These are phyloP conservation scores for Phocoena sinus DNA, from an alignment of 2,113 vertebrate species.

Conservation along the genomic window DNA sequence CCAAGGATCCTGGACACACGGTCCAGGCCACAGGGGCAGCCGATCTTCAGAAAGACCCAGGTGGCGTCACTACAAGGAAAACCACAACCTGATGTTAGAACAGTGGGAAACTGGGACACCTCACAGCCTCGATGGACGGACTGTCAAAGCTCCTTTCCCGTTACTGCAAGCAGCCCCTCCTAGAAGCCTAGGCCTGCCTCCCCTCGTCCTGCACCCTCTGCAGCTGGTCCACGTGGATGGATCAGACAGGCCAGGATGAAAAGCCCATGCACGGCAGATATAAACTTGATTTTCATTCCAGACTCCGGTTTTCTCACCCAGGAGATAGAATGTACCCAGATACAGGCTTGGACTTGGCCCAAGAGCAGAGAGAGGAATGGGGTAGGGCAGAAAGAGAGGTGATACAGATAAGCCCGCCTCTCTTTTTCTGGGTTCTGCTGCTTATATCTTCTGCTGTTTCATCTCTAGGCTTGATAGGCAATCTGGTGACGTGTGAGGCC, in stretches of 20 bases:
- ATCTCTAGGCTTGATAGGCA: neutral
- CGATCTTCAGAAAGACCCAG: neutral
- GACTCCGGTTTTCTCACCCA: neutral
- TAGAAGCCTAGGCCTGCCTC: neutral
- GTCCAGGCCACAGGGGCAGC: neutral
- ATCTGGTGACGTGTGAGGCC: neutral
- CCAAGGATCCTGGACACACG: neutral
- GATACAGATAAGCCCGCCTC: accelerated
- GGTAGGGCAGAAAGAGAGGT: accelerated
- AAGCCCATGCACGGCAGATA: neutral
- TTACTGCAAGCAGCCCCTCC: neutral
- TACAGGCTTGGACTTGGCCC: accelerated
- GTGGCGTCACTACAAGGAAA: neutral
- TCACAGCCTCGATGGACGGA: accelerated
- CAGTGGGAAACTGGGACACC: neutral
- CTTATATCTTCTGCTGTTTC: neutral
- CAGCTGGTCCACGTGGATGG: neutral
- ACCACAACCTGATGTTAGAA: neutral
- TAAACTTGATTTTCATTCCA: no score
- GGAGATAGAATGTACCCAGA: no score
- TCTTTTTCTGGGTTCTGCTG: accelerated
- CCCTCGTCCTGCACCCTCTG: accelerated
- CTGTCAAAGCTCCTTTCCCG: neutral
- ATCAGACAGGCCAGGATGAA: neutral
- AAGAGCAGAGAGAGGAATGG: no score